Conservation (phyloP, 2,888 invertebrate species). For the Zelleria hepariella region DNA sequence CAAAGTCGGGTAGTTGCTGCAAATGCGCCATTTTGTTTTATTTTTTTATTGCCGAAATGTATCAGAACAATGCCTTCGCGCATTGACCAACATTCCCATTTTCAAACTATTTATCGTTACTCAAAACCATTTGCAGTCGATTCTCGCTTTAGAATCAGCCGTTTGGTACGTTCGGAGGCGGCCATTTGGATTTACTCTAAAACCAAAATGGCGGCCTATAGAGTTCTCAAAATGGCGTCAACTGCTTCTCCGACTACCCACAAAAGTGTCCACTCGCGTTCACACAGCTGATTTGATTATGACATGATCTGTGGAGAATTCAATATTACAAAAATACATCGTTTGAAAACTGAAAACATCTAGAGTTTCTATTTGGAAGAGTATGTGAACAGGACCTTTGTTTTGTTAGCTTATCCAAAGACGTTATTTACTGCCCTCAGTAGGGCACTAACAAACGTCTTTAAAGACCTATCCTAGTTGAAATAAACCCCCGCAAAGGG, state of each 20-base stretch:
- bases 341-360: background rate
- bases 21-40: slow-evolving; percentile 25
- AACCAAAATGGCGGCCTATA: slow-evolving; percentile 36
- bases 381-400: slow-evolving; percentile 30
- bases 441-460: background rate
- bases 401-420: background rate
- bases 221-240: slow-evolving; percentile 35
- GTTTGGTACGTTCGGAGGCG: slow-evolving; percentile 57
- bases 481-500: background rate
- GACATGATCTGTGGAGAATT: background rate
- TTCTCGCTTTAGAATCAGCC: slow-evolving; percentile 45
- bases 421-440: background rate
- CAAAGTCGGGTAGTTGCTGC: slow-evolving; percentile 33
- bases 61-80: slow-evolving; percentile 38
- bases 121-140: slow-evolving; percentile 46
- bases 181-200: slow-evolving; percentile 29
- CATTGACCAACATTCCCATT: slow-evolving; percentile 58
- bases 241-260: slow-evolving; percentile 10
- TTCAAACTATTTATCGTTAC: slow-evolving; percentile 22
- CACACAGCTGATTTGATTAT: slow-evolving; percentile 4
- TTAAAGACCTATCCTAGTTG: background rate
- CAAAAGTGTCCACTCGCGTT: slow-evolving; percentile 16
- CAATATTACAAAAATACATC: slow-evolving; percentile 10
- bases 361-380: slow-evolving; percentile 30
- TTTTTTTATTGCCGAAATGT: slow-evolving; percentile 51